A percentile compares a stretch with the other conserved stretches of the same genome.
These are phyloP conservation scores for Corvus hawaiiensis DNA, from an alignment of 2,113 vertebrate genomes.

Conservation along the genomic window DNA sequence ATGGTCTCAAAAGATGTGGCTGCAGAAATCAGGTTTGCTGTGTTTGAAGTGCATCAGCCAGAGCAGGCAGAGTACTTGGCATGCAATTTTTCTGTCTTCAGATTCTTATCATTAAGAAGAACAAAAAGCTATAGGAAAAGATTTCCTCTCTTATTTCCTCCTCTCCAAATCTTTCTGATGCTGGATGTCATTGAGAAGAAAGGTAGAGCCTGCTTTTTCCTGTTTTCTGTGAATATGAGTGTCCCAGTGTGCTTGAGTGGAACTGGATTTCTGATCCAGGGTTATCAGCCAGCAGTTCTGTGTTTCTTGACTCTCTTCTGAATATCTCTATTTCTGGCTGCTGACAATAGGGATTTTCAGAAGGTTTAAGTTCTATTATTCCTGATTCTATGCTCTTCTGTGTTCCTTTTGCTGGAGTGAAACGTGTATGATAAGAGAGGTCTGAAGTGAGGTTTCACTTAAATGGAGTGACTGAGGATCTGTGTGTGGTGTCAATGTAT, in stretches of 20 bases:
- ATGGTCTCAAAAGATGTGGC: not conserved
- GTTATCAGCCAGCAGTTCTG: not conserved
- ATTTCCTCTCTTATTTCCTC: slow-evolving; percentile 40
- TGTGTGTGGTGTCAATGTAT: not conserved
- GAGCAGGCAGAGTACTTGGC: slow-evolving; percentile 27
- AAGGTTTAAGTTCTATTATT: not conserved
- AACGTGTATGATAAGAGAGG: not conserved
- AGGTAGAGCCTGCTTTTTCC: slow-evolving; percentile 31
- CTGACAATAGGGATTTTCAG: not conserved
- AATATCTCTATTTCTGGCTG: not conserved
- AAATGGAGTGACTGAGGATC: not conserved
- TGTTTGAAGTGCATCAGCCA: not conserved
- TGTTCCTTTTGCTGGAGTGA: not conserved
- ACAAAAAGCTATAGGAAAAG: slow-evolving; percentile 36
- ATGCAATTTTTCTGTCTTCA: slow-evolving; percentile 34
- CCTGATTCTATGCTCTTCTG: not conserved
- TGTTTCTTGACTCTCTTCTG: not conserved
- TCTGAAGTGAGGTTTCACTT: not conserved
- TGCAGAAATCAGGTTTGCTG: not conserved
- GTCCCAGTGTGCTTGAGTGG: not conserved
- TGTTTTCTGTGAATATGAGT: not conserved
- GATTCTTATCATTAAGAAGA: slow-evolving; percentile 37
- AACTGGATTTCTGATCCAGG: not conserved
- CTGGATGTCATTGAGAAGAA: slow-evolving; percentile 39
- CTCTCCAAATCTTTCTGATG: slow-evolving; percentile 39